Conservation (phyloP, 2,797 vertebrate genomes). For the Clarias pachynema region DNA sequence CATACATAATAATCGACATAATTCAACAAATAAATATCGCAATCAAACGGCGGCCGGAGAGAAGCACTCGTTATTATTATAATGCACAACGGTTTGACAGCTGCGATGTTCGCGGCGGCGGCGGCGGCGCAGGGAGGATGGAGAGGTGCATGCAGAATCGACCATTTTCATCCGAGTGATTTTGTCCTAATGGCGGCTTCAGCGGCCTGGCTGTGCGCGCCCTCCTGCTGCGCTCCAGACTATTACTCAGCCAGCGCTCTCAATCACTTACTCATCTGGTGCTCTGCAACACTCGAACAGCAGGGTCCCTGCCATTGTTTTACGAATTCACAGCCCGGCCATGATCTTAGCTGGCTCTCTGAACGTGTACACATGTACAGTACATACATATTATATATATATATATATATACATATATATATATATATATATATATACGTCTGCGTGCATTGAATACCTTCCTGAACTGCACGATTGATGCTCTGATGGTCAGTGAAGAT, state of each 20-base stretch:
- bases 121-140: slow-evolving; percentile 32
- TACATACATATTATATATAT: too few species aligned
- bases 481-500: background rate
- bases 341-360: slow-evolving; percentile 16
- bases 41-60: slow-evolving; percentile 54
- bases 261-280: slow-evolving; percentile 58
- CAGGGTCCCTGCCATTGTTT: slow-evolving; percentile 44
- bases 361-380: background rate
- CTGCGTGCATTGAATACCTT: background rate
- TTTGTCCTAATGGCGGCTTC: slow-evolving; percentile 58
- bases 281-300: slow-evolving; percentile 42
- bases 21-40: slow-evolving; percentile 63
- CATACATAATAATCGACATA: slow-evolving; percentile 58
- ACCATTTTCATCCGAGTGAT: slow-evolving; percentile 58
- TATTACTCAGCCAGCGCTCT: slow-evolving; percentile 50
- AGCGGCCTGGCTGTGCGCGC: slow-evolving; percentile 42
- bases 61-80: slow-evolving; percentile 58
- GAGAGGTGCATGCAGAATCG: slow-evolving; percentile 55
- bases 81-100: slow-evolving; percentile 59
- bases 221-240: slow-evolving; percentile 53
- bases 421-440: background rate
- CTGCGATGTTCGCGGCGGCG: slow-evolving; percentile 33
- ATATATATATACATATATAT: too few species aligned
- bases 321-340: slow-evolving; percentile 19
- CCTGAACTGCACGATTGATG: slow-evolving; percentile 14